Percentiles rank a stretch among this genome's conserved stretches.
Evolutionary conservation across 2,888 invertebrate species (phyloP).

Genomic region (Hylaea fasciaria): DNA sequence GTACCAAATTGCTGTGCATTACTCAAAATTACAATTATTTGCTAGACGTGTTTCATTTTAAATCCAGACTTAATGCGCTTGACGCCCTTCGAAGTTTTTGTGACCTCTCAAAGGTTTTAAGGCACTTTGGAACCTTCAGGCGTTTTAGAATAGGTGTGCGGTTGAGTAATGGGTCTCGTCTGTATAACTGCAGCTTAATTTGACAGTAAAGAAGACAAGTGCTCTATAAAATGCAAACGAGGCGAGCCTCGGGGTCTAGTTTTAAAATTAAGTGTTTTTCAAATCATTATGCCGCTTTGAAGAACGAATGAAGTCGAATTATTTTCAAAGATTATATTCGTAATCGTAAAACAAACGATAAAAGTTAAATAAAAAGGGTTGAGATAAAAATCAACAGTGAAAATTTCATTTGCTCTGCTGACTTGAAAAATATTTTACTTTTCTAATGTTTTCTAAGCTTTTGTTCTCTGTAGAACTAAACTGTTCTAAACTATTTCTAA

Average conservation of each 20-base stretch:
- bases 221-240: slow-evolving; percentile 30
- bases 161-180: slow-evolving; percentile 12
- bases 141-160: neutral
- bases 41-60: slow-evolving; percentile 17
- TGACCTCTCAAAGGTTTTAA: neutral
- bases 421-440: too few species aligned
- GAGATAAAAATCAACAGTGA: neutral
- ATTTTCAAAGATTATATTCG: neutral
- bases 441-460: neutral
- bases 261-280: slow-evolving; percentile 21
- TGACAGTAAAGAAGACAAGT: slow-evolving; percentile 28
- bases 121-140: slow-evolving; percentile 4
- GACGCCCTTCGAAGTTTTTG: slow-evolving; percentile 8
- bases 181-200: slow-evolving; percentile 23
- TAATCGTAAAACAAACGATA: slow-evolving; percentile 9
- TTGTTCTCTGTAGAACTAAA: too few species aligned
- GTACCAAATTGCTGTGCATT: slow-evolving; percentile 20
- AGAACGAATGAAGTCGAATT: slow-evolving; percentile 4
- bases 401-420: neutral
- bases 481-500: too few species aligned
- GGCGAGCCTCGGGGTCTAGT: slow-evolving; percentile 10
- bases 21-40: slow-evolving; percentile 24
- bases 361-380: slow-evolving; percentile 3
- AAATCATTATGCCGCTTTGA: slow-evolving; percentile 14
- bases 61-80: slow-evolving; percentile 3